Evolutionary conservation across 2,888 invertebrate genomes (phyloP).

Genomic region (Oxystoma pomonae): DNA sequence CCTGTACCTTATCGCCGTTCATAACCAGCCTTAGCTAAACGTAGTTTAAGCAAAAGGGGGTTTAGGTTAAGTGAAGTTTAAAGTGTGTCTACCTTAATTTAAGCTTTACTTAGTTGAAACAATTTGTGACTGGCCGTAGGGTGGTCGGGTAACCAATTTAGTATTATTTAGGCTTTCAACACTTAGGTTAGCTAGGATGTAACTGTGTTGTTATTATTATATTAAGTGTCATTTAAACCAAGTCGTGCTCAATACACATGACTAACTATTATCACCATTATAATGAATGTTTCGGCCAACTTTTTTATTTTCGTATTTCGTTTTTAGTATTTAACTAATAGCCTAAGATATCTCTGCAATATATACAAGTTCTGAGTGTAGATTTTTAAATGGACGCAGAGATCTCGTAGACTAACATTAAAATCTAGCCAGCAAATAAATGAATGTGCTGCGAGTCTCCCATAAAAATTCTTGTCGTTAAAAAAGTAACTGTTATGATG

Average conservation of each 20-base stretch:
- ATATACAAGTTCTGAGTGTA: no score
- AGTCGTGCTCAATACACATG: constrained; percentile 50
- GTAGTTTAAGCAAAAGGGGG: no score
- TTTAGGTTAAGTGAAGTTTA: no score
- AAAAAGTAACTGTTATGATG: constrained; percentile 5
- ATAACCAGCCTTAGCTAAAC: no score
- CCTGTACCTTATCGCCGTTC: no score
- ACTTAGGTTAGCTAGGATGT: constrained; percentile 51
- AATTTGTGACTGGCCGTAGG: constrained; percentile 20
- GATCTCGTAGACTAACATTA: no score
- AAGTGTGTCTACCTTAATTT: no score
- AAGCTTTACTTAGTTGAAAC: no score
- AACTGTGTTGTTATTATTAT: constrained; percentile 51
- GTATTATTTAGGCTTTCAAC: constrained; percentile 50
- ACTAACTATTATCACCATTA: constrained; percentile 43
- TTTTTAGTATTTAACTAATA: no score
- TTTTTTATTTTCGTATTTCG: constrained; percentile 9
- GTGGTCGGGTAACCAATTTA: constrained; percentile 35
- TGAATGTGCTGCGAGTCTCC: constrained; percentile 19
- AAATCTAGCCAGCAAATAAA: constrained; percentile 15
- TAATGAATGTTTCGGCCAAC: constrained; percentile 36
- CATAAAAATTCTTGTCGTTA: neutral
- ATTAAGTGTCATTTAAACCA: constrained; percentile 44
- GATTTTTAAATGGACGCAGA: no score
- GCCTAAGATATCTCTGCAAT: no score